Evolutionary conservation across 2,797 vertebrate genomes (phyloP), one percentile per base, ranked within the genome.

Genomic region (Sebastes aleutianus): DNA sequence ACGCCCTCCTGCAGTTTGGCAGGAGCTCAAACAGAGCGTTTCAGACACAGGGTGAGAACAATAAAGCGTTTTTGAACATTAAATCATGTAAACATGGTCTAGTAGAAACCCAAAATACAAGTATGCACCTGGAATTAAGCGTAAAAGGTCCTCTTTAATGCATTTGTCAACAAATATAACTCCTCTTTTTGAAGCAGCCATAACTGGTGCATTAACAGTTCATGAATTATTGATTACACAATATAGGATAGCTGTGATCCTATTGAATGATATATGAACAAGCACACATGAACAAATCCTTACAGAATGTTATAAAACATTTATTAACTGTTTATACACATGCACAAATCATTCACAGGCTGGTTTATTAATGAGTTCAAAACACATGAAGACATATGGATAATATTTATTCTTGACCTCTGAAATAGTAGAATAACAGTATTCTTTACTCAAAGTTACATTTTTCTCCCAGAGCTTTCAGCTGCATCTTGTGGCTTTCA

Each of bases 71-170:
- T 34, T 34, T 34, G 34, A 36, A 36, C 11, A 36, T 36, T 36
- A 36, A 36, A 36, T 11, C 34, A 11, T 11, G 10, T 36, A 36
- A 36, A 36, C 34, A 36, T 36, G 34, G 2, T 36, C 34, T 36
- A 11, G 34, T 36, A 36, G 34, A 12, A 36, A 36, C 34, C 34
- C 34, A 36, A 36, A 36, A 36, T 36, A 36, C 34, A 36, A 36
- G 0, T 36, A 36, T 36, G 34, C 10, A 27, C 43, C 43, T 50
- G 43, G 0, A 50, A 50, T 0, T 50, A 8, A 50, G 43, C 18
- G 0, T 20, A 50, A 50, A 0, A 50, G 3, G 16, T 50, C 43
- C 43, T 50, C 43, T n/a, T n/a, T n/a, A n/a, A n/a, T n/a, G n/a
- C n/a, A n/a, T n/a, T n/a, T n/a, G n/a, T n/a, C n/a, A n/a, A n/a